Evolutionary conservation across 1,140 invertebrate species (phyloP).

Genomic region (Papilio polytes): DNA sequence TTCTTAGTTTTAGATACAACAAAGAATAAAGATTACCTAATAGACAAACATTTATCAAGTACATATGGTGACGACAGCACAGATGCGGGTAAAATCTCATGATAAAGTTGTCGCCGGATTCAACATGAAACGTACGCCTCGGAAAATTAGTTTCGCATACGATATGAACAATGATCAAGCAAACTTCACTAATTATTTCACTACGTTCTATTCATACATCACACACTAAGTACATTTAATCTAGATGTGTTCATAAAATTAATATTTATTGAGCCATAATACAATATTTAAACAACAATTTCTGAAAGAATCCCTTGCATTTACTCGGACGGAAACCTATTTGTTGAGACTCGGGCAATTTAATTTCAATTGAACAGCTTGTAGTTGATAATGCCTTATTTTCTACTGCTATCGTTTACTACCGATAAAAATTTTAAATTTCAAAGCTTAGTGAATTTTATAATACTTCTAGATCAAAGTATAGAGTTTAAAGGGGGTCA

Average conservation of each 20-base stretch:
- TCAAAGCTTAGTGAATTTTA: too few relatives aligned
- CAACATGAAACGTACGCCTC: not conserved
- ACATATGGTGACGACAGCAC: not conserved
- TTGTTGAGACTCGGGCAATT: constrained; percentile 8
- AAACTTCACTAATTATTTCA: not conserved
- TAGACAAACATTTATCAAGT: not conserved
- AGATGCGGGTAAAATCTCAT: not conserved
- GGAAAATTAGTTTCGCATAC: constrained; percentile 16
- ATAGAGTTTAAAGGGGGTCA: not conserved
- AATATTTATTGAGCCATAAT: too few relatives aligned
- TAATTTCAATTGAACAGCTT: not conserved
- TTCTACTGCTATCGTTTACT: not conserved
- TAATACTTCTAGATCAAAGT: too few relatives aligned
- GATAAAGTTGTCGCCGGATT: constrained; percentile 1
- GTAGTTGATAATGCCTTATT: not conserved
- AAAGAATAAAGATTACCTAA: not conserved
- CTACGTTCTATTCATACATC: not conserved
- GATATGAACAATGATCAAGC: not conserved
- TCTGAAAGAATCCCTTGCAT: not conserved
- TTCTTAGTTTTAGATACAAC: not conserved
- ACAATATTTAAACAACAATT: not conserved
- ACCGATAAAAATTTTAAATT: not conserved
- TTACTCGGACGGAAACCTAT: constrained; percentile 8
- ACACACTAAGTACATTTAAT: not conserved
- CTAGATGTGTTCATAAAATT: too few relatives aligned